These are phyloP conservation scores for Psylliodes chrysocephalus DNA, from an alignment of 2,888 invertebrate species.

Conservation along the genomic window DNA sequence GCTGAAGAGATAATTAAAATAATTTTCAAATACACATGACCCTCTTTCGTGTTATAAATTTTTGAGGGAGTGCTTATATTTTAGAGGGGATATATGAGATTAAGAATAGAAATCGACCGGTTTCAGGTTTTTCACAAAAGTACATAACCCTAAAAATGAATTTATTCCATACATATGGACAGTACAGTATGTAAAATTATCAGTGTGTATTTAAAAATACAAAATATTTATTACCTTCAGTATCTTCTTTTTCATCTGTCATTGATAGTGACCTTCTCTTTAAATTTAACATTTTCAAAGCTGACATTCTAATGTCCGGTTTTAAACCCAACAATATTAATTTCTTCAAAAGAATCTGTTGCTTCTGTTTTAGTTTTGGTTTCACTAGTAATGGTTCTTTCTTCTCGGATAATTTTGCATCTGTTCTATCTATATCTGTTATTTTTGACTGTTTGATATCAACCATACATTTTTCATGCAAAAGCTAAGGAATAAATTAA, in stretches of 20 bases:
- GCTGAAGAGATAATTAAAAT: too few relatives aligned
- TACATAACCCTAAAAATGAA: too few relatives aligned
- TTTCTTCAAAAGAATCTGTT: conserved; percentile 60
- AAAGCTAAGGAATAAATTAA: conserved; percentile 29
- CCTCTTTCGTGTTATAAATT: too few relatives aligned
- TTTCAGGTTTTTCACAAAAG: too few relatives aligned
- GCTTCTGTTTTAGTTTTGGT: conserved; percentile 59
- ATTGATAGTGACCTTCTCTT: conserved; percentile 60
- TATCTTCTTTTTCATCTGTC: conserved; percentile 54
- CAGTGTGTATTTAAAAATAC: too few relatives aligned
- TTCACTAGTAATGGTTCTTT: conserved; percentile 57
- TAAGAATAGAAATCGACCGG: too few relatives aligned
- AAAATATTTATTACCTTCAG: conserved; percentile 46
- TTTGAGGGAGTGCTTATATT: too few relatives aligned
- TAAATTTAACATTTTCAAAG: conserved; percentile 61
- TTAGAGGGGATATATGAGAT: too few relatives aligned
- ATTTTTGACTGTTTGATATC: conserved; percentile 56
- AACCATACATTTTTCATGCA: conserved; percentile 48
- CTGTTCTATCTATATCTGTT: conserved; percentile 56
- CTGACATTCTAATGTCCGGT: conserved; percentile 63
- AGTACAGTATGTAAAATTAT: too few relatives aligned
- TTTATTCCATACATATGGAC: too few relatives aligned
- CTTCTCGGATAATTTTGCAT: conserved; percentile 50
- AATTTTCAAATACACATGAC: too few relatives aligned
- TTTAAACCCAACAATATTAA: conserved; percentile 61